phyloP scores from a whole-genome alignment of 2,888 invertebrate genomes.

The Callimorpha dominula region DNA sequence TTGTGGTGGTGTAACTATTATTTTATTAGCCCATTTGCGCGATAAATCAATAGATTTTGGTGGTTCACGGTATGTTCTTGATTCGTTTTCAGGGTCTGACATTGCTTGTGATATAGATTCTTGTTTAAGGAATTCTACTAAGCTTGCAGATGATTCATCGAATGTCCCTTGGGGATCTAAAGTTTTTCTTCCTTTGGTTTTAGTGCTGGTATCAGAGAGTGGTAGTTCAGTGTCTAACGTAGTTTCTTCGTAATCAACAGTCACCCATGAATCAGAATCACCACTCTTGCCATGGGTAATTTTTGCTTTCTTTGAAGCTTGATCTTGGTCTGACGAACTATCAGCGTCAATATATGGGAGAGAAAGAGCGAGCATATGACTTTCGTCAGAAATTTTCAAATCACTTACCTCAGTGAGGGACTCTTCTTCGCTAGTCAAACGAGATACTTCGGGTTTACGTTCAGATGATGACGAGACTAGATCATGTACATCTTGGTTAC shows the following conservation, averaged over 20 bases:
- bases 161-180: conserved; percentile 87
- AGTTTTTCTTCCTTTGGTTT: conserved; percentile 58
- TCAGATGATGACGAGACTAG: conserved; percentile 68
- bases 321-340: conserved; percentile 84
- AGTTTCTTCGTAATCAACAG: conserved; percentile 90
- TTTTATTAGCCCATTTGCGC: conserved; percentile 84
- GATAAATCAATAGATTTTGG: conserved; percentile 71
- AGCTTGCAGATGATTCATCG: conserved; percentile 86
- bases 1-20: conserved; percentile 87
- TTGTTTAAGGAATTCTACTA: conserved; percentile 81
- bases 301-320: conserved; percentile 65
- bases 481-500: conserved; percentile 73
- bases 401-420: conserved; percentile 90
- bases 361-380: conserved; percentile 80
- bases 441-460: conserved; percentile 80
- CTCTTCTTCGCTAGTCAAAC: conserved; percentile 89
- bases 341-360: conserved; percentile 85
- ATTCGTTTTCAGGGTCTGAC: conserved; percentile 79
- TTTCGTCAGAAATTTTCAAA: conserved; percentile 85
- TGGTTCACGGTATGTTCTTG: conserved; percentile 61
- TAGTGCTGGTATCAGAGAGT: conserved; percentile 81
- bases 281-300: conserved; percentile 87
- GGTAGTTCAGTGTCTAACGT: conserved; percentile 86
- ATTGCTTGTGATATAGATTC: conserved; percentile 76
- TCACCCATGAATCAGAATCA: conserved; percentile 90